phyloP scores from a whole-genome alignment of 2,113 vertebrate genomes.

The Sapayoa aenigma region DNA sequence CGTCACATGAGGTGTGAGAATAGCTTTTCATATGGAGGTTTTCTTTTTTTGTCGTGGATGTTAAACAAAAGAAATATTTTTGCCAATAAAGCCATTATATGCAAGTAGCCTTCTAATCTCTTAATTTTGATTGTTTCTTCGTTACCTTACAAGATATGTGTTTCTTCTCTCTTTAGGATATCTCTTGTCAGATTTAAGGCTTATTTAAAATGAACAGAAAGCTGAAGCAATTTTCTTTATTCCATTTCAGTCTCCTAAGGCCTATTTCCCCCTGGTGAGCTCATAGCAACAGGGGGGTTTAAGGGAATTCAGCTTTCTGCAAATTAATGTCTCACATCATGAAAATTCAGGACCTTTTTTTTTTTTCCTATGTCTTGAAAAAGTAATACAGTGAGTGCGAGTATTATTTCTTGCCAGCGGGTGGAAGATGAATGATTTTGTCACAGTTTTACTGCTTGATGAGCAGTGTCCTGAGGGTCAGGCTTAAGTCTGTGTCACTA shows the following conservation, averaged over 20 bases:
- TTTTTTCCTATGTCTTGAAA: slow-evolving; percentile 75
- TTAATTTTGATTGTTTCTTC: slow-evolving; percentile 80
- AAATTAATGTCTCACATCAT: slow-evolving; percentile 90
- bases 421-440: slow-evolving; percentile 90
- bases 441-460: slow-evolving; percentile 90
- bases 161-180: slow-evolving; percentile 81
- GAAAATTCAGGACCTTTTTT: slow-evolving; percentile 84
- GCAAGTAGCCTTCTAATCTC: slow-evolving; percentile 71
- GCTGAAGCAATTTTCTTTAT: slow-evolving; percentile 88
- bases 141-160: slow-evolving; percentile 76
- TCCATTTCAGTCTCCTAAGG: slow-evolving; percentile 87
- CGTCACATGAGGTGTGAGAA: slow-evolving; percentile 15
- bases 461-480: slow-evolving; percentile 89
- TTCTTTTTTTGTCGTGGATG: not conserved
- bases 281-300: slow-evolving; percentile 87
- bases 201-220: slow-evolving; percentile 89
- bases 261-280: slow-evolving; percentile 84
- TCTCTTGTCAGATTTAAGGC: slow-evolving; percentile 85
- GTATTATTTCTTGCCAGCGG: slow-evolving; percentile 91
- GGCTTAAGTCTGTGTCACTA: slow-evolving; percentile 90
- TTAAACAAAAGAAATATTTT: slow-evolving; percentile 67
- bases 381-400: slow-evolving; percentile 87
- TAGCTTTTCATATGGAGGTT: slow-evolving; percentile 28
- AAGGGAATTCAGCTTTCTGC: slow-evolving; percentile 87
- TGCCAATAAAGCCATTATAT: slow-evolving; percentile 43